phyloP scores from a whole-genome alignment of 2,888 invertebrate species.

The Drosophila multiciliata region DNA sequence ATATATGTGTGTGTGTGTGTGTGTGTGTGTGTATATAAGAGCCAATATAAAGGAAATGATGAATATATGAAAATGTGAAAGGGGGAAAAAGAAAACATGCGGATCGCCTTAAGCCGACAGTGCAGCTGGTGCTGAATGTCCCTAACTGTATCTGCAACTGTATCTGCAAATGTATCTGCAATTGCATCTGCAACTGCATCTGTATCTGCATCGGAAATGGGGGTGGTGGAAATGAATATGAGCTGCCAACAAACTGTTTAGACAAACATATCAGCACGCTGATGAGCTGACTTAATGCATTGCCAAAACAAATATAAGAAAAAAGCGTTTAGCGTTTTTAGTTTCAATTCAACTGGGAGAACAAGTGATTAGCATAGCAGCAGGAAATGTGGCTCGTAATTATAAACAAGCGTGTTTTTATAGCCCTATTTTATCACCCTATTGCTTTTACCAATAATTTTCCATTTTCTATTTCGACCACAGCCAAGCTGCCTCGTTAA shows the following conservation, averaged over 20 bases:
- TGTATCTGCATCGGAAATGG: slow-evolving; percentile 19
- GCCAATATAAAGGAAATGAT: slow-evolving; percentile 21
- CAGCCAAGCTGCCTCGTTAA: slow-evolving; percentile 33
- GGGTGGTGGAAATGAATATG: slow-evolving; percentile 40
- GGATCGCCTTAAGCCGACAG: slow-evolving; percentile 64
- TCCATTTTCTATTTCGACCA: slow-evolving; percentile 15
- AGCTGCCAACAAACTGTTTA: slow-evolving; percentile 54
- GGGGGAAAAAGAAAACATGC: slow-evolving; percentile 48
- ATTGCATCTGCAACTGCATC: slow-evolving; percentile 1
- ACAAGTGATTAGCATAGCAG: slow-evolving; percentile 39
- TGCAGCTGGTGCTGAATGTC: slow-evolving; percentile 57
- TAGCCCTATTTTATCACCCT: slow-evolving; percentile 31
- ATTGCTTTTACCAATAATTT: slow-evolving; percentile 41
- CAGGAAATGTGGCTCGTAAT: slow-evolving; percentile 58
- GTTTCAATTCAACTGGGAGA: slow-evolving; percentile 65
- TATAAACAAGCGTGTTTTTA: slow-evolving; percentile 22
- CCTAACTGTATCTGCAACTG: slow-evolving; percentile 10
- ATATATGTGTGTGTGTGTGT: slow-evolving; percentile 9
- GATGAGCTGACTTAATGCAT: slow-evolving; percentile 58
- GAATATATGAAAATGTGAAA: slow-evolving; percentile 34
- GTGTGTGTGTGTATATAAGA: not conserved
- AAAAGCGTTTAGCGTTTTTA: slow-evolving; percentile 41
- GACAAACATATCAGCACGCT: slow-evolving; percentile 35
- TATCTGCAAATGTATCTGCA: not conserved
- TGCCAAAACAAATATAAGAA: slow-evolving; percentile 49